Percentiles rank a stretch among this genome's conserved stretches.
Evolutionary conservation across 2,113 vertebrate species (phyloP).

Genomic region (Corynorhinus townsendii): DNA sequence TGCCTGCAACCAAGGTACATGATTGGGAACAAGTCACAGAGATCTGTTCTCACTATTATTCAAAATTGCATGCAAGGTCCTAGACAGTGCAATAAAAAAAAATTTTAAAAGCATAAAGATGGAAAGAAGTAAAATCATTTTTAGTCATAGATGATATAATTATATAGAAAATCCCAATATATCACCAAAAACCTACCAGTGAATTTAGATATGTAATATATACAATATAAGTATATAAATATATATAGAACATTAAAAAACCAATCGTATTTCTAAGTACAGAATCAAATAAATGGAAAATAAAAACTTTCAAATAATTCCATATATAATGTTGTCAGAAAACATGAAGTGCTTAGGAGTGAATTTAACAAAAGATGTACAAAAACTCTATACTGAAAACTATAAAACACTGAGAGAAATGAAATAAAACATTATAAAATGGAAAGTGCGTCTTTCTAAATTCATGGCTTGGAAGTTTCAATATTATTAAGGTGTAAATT

Average conservation of each 20-base stretch:
- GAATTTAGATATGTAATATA: background rate
- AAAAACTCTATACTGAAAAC: background rate
- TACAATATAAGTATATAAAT: background rate
- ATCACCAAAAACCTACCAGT: background rate
- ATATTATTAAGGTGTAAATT: background rate
- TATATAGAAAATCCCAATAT: background rate
- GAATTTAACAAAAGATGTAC: background rate
- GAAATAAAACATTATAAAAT: background rate
- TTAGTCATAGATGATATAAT: background rate
- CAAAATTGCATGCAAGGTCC: background rate
- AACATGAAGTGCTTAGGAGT: background rate
- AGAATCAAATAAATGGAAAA: slow-evolving; percentile 12
- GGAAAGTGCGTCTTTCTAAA: background rate
- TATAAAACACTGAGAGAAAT: background rate
- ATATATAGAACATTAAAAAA: background rate
- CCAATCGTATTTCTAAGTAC: background rate
- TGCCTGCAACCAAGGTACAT: too few relatives aligned
- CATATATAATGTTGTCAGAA: slow-evolving; percentile 1
- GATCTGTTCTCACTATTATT: background rate
- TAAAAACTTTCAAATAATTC: background rate
- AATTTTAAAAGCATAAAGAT: background rate
- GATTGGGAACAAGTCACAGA: background rate
- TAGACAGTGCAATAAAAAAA: background rate
- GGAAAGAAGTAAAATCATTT: background rate
- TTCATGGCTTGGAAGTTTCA: background rate